Percentiles rank a stretch among this genome's conserved stretches.
phyloP scores from a whole-genome alignment of 2,797 vertebrate genomes.

The Vireo griseus region DNA sequence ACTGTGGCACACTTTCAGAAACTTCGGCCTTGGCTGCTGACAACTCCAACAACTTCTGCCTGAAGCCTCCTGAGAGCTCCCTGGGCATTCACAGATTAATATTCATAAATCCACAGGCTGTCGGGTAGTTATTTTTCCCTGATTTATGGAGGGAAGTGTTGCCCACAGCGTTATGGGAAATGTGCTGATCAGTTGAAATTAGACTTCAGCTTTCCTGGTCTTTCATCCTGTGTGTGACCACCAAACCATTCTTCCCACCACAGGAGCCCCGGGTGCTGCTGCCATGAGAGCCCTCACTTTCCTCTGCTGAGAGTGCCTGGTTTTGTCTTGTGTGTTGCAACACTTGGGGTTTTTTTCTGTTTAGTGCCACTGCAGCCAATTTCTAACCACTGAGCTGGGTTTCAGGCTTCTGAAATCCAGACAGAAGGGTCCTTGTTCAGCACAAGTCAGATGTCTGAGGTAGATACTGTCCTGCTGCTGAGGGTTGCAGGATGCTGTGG shows the following conservation, averaged over 20 bases:
- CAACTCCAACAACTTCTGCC: neutral
- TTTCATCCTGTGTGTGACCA: constrained; percentile 29
- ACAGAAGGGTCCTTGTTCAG: constrained; percentile 21
- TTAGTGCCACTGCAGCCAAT: neutral
- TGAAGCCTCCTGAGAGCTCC: neutral
- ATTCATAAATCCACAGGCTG: neutral
- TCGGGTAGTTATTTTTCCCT: neutral
- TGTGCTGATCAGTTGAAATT: neutral
- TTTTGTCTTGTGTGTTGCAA: neutral
- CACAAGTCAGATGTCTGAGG: constrained; percentile 9
- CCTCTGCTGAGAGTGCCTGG: neutral
- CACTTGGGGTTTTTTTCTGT: neutral
- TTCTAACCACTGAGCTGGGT: neutral
- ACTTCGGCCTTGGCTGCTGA: neutral
- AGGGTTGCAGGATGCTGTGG: neutral
- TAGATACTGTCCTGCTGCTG: neutral
- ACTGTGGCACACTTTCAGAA: neutral
- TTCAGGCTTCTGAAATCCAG: constrained; percentile 3
- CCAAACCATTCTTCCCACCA: constrained; percentile 13
- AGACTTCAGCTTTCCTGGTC: neutral
- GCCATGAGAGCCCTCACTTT: neutral
- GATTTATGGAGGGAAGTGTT: constrained; percentile 1
- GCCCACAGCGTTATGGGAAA: constrained; percentile 4
- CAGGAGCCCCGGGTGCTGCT: neutral
- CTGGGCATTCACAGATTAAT: neutral